Percentiles rank a stretch among this genome's conserved stretches.
These are phyloP conservation scores for Zosterops hypoxanthus DNA, from an alignment of 2,113 vertebrate genomes.

Conservation along the genomic window DNA sequence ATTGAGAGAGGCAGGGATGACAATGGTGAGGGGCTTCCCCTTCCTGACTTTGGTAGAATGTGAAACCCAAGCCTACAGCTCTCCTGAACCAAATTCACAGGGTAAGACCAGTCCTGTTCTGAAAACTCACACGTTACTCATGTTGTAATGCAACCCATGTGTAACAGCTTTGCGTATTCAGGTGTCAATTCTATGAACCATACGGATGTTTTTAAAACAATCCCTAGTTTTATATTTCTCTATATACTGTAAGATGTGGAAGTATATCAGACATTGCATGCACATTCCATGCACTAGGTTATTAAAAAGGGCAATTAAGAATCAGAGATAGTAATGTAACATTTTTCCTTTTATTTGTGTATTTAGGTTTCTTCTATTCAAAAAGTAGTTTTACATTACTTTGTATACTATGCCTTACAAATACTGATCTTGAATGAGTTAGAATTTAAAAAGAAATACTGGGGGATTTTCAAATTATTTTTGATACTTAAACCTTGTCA, in stretches of 20 bases:
- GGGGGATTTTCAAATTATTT: background rate
- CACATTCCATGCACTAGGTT: background rate
- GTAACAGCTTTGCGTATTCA: background rate
- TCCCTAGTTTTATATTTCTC: background rate
- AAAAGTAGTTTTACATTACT: background rate
- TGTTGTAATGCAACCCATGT: background rate
- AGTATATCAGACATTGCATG: background rate
- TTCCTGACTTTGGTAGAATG: background rate
- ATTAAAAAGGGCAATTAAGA: conserved; percentile 5
- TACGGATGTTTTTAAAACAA: background rate
- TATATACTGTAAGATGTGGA: background rate
- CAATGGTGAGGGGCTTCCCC: background rate
- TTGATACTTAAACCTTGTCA: background rate
- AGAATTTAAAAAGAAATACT: background rate
- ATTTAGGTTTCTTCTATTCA: background rate
- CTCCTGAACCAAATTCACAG: background rate
- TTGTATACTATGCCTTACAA: background rate
- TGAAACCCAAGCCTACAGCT: rapidly evolving
- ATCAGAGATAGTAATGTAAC: background rate
- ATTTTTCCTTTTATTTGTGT: conserved; percentile 7
- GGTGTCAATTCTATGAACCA: background rate
- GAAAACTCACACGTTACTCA: background rate
- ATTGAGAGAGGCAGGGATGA: background rate
- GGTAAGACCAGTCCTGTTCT: background rate
- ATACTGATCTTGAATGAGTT: background rate